phyloP scores from a whole-genome alignment of 2,888 invertebrate genomes.

The Pseudolycoriella hygida region DNA sequence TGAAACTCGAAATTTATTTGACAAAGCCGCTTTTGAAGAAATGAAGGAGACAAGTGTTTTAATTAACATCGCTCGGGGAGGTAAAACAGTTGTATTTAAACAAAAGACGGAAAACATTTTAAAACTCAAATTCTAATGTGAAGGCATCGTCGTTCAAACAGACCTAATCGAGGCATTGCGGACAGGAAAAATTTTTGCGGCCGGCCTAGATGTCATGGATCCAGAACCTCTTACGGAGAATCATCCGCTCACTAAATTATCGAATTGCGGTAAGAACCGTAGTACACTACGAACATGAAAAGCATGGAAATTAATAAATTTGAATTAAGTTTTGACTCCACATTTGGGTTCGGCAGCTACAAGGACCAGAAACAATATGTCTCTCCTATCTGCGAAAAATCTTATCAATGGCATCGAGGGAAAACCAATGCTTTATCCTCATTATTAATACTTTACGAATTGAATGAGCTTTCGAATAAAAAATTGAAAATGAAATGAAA shows the following conservation, averaged over 20 bases:
- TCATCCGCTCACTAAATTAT: slow-evolving; percentile 54
- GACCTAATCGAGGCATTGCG: slow-evolving; percentile 64
- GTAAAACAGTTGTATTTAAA: slow-evolving; percentile 13
- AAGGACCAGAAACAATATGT: slow-evolving; percentile 61
- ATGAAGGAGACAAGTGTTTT: slow-evolving; percentile 60
- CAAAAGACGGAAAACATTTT: not conserved
- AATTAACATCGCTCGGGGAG: slow-evolving; percentile 52
- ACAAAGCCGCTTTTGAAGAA: slow-evolving; percentile 42
- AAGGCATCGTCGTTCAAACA: slow-evolving; percentile 59
- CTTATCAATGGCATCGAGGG: slow-evolving; percentile 56
- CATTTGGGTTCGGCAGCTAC: slow-evolving; percentile 77
- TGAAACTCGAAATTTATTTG: slow-evolving; percentile 50
- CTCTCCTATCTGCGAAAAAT: slow-evolving; percentile 57
- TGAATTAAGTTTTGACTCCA: slow-evolving; percentile 51
- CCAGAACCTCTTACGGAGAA: slow-evolving; percentile 77
- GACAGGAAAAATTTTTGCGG: slow-evolving; percentile 57
- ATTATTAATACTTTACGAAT: too few relatives aligned
- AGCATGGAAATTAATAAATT: not conserved
- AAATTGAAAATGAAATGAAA: too few relatives aligned
- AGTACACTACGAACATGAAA: not conserved
- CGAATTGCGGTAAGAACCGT: slow-evolving; percentile 51
- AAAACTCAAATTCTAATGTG: slow-evolving; percentile 8
- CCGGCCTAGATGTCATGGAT: slow-evolving; percentile 79
- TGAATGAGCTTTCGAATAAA: too few relatives aligned
- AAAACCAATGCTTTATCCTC: slow-evolving; percentile 49